A percentile compares a stretch with the other conserved stretches of the same genome.
Conservation (phyloP, 1,140 invertebrate species). For the Papilio polytes region DNA sequence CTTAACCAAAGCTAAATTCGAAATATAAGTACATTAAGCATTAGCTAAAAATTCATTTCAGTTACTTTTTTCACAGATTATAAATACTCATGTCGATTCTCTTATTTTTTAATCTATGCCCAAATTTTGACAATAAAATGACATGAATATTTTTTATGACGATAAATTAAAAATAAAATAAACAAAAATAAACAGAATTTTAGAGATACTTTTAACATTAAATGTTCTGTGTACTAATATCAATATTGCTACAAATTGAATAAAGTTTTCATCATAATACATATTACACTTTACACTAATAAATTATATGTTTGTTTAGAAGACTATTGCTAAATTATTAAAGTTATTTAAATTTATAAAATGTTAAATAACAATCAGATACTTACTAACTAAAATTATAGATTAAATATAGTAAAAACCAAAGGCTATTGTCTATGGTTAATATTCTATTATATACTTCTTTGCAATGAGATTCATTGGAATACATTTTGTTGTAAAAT, state of each 20-base stretch:
- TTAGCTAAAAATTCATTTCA: not conserved
- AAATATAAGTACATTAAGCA: constrained; percentile 19
- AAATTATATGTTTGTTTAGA: too few species aligned
- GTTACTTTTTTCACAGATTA: constrained; percentile 1
- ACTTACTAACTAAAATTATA: not conserved
- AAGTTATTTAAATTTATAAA: too few species aligned
- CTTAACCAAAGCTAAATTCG: constrained; percentile 4
- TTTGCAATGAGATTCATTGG: not conserved
- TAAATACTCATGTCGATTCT: constrained; percentile 4
- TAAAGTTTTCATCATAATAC: too few species aligned
- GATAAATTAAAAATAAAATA: not conserved
- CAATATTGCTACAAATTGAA: not conserved
- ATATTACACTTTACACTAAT: too few species aligned
- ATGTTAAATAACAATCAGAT: too few species aligned
- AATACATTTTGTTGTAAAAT: constrained; percentile 18
- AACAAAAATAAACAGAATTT: not conserved
- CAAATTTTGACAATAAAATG: constrained; percentile 6
- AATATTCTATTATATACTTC: not conserved
- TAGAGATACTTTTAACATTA: not conserved
- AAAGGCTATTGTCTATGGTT: not conserved
- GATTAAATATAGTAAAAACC: not conserved
- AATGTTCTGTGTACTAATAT: not conserved
- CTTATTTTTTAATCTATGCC: constrained; percentile 20
- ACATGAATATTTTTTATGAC: not conserved
- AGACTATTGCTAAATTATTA: too few species aligned